Evolutionary conservation across 2,797 vertebrate species (phyloP).

Genomic region (Eulemur albifrons): DNA sequence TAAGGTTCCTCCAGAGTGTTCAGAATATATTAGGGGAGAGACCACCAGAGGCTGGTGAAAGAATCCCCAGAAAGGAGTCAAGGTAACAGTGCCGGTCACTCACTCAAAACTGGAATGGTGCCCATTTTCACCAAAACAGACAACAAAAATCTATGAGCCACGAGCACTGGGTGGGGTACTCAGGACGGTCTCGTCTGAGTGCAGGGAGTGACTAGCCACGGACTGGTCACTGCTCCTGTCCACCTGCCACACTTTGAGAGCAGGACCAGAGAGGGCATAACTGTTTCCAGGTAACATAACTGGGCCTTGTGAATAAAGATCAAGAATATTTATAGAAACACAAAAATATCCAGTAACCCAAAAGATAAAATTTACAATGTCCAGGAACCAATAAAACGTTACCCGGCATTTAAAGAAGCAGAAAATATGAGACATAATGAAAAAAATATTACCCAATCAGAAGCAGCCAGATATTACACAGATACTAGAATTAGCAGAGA

Average conservation of each 20-base stretch:
- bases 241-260: background rate
- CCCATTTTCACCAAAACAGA: background rate
- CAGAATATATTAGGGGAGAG: background rate
- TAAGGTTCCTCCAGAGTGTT: background rate
- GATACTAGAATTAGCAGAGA: background rate
- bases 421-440: background rate
- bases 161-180: fast-evolving
- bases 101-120: too few species aligned
- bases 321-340: background rate
- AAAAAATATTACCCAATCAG: background rate
- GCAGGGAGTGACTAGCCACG: fast-evolving
- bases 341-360: background rate
- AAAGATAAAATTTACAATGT: too few species aligned
- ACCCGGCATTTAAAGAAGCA: background rate
- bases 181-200: background rate
- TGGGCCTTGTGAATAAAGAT: too few species aligned
- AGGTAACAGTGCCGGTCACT: fast-evolving
- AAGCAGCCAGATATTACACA: background rate
- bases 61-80: background rate
- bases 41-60: background rate
- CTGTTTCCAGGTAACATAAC: background rate
- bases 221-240: fast-evolving
- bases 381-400: background rate
- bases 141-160: background rate
- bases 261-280: too few species aligned